Conservation (phyloP, 2,888 invertebrate species). For the Pheosia gnoma region DNA sequence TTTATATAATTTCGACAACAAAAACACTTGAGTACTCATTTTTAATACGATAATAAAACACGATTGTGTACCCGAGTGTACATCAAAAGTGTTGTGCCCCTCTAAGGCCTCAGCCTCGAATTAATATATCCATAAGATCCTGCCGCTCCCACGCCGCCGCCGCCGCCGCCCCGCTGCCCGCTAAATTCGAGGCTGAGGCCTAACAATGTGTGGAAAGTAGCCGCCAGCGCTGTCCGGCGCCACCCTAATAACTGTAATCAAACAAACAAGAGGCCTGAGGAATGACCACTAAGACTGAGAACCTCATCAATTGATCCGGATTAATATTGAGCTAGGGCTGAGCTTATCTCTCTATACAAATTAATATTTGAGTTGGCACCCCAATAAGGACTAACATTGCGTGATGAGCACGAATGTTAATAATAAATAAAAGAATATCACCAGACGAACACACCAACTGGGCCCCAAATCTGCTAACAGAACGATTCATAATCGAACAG, state of each 20-base stretch:
- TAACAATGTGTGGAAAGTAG: conserved; percentile 50
- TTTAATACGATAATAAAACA: not conserved
- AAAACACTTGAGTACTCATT: not conserved
- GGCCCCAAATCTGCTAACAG: too few relatives aligned
- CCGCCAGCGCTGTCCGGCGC: conserved; percentile 32
- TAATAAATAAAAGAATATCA: too few relatives aligned
- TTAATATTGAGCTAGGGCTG: not conserved
- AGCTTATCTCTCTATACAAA: not conserved
- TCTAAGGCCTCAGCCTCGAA: too few relatives aligned
- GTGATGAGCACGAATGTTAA: too few relatives aligned
- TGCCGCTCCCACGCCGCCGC: too few relatives aligned
- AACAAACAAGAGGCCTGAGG: conserved; percentile 27
- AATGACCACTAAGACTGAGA: not conserved
- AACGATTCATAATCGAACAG: too few relatives aligned
- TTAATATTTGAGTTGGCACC: not conserved
- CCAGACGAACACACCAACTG: too few relatives aligned
- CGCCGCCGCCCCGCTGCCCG: too few relatives aligned
- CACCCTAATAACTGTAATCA: conserved; percentile 48
- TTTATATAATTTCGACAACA: too few relatives aligned
- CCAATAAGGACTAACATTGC: too few relatives aligned
- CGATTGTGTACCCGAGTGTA: not conserved
- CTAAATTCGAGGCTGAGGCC: too few relatives aligned
- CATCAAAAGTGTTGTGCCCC: conserved; percentile 8
- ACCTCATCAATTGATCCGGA: not conserved
- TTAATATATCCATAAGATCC: too few relatives aligned